Conservation (phyloP, 2,888 invertebrate species). For the Trichogramma evanescens region DNA sequence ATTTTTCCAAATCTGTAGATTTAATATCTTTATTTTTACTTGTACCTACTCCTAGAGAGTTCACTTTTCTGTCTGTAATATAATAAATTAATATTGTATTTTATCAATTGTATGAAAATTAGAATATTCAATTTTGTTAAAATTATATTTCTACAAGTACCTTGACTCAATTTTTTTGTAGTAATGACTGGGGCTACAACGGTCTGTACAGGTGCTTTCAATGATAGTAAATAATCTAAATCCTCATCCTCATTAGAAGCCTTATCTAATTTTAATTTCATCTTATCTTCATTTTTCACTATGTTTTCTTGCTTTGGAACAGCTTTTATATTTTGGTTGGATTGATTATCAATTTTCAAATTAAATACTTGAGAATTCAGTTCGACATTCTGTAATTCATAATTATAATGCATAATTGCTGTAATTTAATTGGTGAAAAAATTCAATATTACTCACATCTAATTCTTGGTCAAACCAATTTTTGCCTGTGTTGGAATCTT, state of each 20-base stretch:
- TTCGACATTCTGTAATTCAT: slow-evolving; percentile 11
- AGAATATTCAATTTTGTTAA: background rate
- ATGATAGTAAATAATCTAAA: slow-evolving; percentile 36
- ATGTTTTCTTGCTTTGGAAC: background rate
- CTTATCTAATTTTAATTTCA: background rate
- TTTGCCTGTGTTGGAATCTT: background rate
- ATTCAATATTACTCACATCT: slow-evolving; percentile 6
- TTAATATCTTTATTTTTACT: slow-evolving; percentile 20
- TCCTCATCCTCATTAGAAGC: slow-evolving; percentile 29
- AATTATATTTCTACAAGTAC: too few relatives aligned
- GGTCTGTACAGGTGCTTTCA: slow-evolving; percentile 31
- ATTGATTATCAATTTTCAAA: too few relatives aligned
- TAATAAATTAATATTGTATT: background rate
- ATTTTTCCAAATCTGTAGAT: slow-evolving; percentile 39
- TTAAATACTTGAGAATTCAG: background rate
- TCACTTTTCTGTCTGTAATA: background rate
- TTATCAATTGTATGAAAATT: background rate
- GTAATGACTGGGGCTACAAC: slow-evolving; percentile 4
- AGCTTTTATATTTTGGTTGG: too few relatives aligned
- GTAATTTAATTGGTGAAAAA: background rate
- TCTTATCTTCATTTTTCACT: background rate
- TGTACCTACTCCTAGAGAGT: background rate
- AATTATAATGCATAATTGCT: background rate
- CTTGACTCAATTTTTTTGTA: background rate
- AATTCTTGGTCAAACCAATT: slow-evolving; percentile 19